Evolutionary conservation across 2,888 invertebrate genomes (phyloP).

Genomic region (Idaea dimidiata): DNA sequence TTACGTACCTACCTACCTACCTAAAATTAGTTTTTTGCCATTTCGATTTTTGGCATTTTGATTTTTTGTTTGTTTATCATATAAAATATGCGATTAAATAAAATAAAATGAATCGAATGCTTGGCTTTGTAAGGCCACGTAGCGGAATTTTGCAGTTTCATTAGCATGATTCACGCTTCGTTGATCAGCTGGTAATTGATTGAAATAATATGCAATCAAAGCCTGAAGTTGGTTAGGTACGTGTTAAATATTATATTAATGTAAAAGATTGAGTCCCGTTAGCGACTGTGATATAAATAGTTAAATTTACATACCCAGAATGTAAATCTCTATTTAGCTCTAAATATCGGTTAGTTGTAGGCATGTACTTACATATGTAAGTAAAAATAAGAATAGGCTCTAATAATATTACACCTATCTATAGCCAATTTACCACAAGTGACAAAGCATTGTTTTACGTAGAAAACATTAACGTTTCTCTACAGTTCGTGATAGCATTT

Average conservation of each 20-base stretch:
- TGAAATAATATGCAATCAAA: constrained; percentile 10
- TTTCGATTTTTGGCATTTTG: too few species aligned
- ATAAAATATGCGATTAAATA: neutral
- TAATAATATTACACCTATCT: neutral
- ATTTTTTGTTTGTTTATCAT: neutral
- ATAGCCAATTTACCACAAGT: neutral
- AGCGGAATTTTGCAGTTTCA: neutral
- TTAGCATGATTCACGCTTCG: constrained; percentile 7
- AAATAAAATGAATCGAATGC: neutral
- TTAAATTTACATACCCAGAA: too few species aligned
- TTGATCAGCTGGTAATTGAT: constrained; percentile 4
- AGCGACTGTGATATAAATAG: too few species aligned
- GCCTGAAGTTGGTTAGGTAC: too few species aligned
- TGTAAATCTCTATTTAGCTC: too few species aligned
- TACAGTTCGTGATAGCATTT: neutral
- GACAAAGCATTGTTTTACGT: neutral
- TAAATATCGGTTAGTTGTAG: neutral
- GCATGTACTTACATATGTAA: too few species aligned
- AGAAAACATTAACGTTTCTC: neutral
- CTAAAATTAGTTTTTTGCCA: too few species aligned
- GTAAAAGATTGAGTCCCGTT: too few species aligned
- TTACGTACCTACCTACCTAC: too few species aligned
- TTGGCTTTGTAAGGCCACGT: constrained; percentile 1
- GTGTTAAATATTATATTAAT: too few species aligned
- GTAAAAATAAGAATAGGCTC: neutral